phyloP scores from a whole-genome alignment of 2,888 invertebrate species.

The Tipula vernalis region DNA sequence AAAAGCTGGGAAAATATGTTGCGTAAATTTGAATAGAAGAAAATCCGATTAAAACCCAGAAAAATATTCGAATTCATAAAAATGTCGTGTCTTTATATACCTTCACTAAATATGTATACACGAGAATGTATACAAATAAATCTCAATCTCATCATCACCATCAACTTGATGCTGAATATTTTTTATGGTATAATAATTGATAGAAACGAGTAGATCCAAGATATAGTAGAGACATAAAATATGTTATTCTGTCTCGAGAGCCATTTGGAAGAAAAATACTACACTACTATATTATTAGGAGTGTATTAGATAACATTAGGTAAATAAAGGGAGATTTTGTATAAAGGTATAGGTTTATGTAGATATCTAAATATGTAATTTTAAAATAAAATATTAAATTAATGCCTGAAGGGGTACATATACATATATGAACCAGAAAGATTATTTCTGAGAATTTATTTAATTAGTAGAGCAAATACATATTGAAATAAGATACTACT shows the following conservation, averaged over 20 bases:
- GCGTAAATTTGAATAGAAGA: background rate
- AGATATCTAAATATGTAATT: background rate
- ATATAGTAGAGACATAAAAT: background rate
- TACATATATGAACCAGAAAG: background rate
- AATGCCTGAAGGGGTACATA: background rate
- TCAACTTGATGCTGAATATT: background rate
- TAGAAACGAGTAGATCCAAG: background rate
- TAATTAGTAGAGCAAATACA: background rate
- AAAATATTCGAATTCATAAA: background rate
- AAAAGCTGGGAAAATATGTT: background rate
- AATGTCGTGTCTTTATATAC: background rate
- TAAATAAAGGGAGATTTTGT: background rate
- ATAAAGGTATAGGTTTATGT: background rate
- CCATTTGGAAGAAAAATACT: background rate
- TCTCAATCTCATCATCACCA: constrained; percentile 4
- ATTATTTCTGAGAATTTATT: background rate
- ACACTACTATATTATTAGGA: background rate
- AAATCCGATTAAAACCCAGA: background rate
- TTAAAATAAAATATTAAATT: background rate
- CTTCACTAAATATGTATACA: background rate
- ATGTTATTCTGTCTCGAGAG: background rate
- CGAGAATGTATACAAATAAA: background rate
- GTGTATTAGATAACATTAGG: background rate
- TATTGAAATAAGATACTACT: background rate
- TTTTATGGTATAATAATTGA: background rate